Evolutionary conservation across 2,888 invertebrate species (phyloP).

Genomic region (Microctonus brassicae): DNA sequence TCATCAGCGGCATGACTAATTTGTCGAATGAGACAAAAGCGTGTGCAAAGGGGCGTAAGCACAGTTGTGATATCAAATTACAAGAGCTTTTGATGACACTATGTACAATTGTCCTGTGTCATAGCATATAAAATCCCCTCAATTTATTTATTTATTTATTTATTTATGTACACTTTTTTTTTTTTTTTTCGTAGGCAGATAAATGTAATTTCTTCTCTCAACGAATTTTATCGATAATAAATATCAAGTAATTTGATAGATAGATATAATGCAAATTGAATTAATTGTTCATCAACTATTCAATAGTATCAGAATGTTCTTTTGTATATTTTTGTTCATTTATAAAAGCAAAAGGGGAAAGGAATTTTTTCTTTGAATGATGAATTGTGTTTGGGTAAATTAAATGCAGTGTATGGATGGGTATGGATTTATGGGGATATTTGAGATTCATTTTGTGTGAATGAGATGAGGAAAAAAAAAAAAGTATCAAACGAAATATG

Average conservation of each 20-base stretch:
- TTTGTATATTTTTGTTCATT: conserved; percentile 37
- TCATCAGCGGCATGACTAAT: not conserved
- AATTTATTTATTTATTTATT: conserved; percentile 29
- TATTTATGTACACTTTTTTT: conserved; percentile 16
- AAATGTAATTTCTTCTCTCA: conserved; percentile 49
- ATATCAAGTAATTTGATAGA: conserved; percentile 69
- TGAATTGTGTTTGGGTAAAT: too few species aligned
- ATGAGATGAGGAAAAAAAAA: too few species aligned
- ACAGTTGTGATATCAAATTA: not conserved
- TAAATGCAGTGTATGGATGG: not conserved
- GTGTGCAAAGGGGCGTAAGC: not conserved
- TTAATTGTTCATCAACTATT: conserved; percentile 65
- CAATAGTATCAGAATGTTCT: conserved; percentile 43
- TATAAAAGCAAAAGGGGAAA: conserved; percentile 6
- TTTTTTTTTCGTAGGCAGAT: too few species aligned
- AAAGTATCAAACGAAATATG: too few species aligned
- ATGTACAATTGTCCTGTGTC: conserved; percentile 25
- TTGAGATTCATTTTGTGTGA: not conserved
- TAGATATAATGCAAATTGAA: conserved; percentile 69
- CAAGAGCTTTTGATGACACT: not conserved
- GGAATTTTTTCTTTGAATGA: not conserved
- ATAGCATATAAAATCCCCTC: conserved; percentile 10
- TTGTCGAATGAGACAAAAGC: not conserved
- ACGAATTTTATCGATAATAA: conserved; percentile 70
- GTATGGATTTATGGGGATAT: not conserved